Conservation (phyloP, 2,888 invertebrate genomes). For the Phasia obesa region DNA sequence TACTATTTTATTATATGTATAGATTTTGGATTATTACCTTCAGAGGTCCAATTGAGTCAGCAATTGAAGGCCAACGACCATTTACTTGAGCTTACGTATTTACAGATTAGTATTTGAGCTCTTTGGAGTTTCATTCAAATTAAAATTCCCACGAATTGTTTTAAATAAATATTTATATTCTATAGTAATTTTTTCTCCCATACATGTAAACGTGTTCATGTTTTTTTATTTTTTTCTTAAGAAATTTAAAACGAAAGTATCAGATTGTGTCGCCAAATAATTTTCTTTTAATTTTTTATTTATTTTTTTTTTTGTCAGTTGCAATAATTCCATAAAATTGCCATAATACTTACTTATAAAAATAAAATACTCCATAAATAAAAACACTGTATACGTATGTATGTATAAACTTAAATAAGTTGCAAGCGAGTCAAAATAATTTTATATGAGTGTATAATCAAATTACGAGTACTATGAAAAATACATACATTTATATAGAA, state of each 20-base stretch:
- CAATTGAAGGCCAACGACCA: too few relatives aligned
- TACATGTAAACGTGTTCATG: too few relatives aligned
- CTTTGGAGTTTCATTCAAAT: too few relatives aligned
- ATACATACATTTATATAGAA: background rate
- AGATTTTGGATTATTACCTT: too few relatives aligned
- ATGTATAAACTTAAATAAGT: conserved; percentile 30
- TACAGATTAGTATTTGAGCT: too few relatives aligned
- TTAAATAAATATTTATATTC: too few relatives aligned
- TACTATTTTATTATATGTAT: too few relatives aligned
- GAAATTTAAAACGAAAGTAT: conserved; percentile 57
- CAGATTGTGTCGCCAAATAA: conserved; percentile 65
- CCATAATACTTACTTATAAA: conserved; percentile 29
- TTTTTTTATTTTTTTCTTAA: background rate
- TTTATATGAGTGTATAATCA: background rate
- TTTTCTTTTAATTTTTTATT: conserved; percentile 10
- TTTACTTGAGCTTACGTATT: too few relatives aligned
- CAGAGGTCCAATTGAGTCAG: too few relatives aligned
- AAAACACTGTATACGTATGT: conserved; percentile 20
- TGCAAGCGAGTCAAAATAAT: conserved; percentile 24
- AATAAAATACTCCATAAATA: conserved; percentile 38
- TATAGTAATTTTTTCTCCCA: too few relatives aligned
- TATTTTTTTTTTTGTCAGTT: conserved; percentile 5
- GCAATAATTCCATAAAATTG: conserved; percentile 40
- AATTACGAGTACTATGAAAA: background rate
- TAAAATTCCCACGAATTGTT: too few relatives aligned